Conservation (phyloP, 2,113 vertebrate genomes). For the Chloropsis cyanopogon region DNA sequence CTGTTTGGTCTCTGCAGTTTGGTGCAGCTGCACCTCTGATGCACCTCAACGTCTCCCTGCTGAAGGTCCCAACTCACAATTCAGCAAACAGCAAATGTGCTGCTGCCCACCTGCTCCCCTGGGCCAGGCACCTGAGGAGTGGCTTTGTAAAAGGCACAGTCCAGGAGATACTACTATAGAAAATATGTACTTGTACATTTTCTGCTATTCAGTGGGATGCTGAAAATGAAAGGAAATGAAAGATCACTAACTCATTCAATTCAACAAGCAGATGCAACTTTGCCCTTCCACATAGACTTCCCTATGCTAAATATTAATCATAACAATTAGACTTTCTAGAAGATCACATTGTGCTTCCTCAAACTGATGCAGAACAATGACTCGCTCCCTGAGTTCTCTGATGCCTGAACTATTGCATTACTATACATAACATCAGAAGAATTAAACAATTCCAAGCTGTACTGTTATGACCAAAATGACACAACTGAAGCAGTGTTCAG, state of each 20-base stretch:
- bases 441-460: conserved; percentile 8
- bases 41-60: neutral
- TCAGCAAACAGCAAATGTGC: neutral
- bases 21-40: neutral
- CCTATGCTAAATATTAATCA: conserved; percentile 11
- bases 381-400: neutral
- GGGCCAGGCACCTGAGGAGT: neutral
- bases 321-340: conserved; percentile 18
- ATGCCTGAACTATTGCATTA: neutral
- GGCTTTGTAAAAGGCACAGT: neutral
- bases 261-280: neutral
- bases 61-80: neutral
- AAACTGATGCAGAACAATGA: neutral
- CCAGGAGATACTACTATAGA: neutral
- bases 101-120: neutral
- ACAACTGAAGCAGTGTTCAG: neutral
- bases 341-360: neutral
- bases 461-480: neutral
- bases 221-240: conserved; percentile 23
- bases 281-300: neutral
- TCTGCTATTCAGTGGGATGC: neutral
- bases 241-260: neutral
- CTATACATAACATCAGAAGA: neutral
- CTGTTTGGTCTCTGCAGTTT: neutral
- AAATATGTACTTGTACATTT: neutral